Conservation (phyloP, 2,113 vertebrate genomes). For the Pleuronectes platessa region DNA sequence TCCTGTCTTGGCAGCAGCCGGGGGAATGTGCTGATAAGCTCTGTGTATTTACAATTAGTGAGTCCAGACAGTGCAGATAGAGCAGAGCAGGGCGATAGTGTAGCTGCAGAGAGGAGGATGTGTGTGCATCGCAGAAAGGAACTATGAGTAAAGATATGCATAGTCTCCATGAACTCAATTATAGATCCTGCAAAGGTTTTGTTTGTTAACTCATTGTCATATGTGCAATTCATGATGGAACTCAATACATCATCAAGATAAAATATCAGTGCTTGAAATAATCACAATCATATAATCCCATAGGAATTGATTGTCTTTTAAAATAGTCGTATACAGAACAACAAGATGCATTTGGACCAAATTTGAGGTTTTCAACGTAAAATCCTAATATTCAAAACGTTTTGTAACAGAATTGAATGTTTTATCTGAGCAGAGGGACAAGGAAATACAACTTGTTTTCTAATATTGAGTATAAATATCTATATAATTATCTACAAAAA, state of each 20-base stretch:
- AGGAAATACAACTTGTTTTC: too few species aligned
- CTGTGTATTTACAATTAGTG: constrained; percentile 19
- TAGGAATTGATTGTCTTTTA: too few species aligned
- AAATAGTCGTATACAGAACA: too few species aligned
- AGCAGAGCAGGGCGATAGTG: not conserved
- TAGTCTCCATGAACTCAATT: not conserved
- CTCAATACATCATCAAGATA: not conserved
- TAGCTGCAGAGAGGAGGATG: constrained; percentile 7
- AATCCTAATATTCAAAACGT: too few species aligned
- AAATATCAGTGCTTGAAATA: too few species aligned
- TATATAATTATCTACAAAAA: too few species aligned
- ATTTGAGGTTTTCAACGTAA: too few species aligned
- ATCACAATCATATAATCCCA: not conserved
- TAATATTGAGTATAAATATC: too few species aligned
- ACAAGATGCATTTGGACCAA: too few species aligned
- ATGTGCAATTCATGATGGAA: not conserved
- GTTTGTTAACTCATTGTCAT: not conserved
- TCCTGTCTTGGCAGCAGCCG: constrained; percentile 27
- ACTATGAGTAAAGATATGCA: not conserved
- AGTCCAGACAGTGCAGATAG: constrained; percentile 20
- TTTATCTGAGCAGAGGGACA: too few species aligned
- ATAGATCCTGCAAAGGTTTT: not conserved
- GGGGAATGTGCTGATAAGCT: constrained; percentile 56
- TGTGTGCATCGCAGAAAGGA: not conserved
- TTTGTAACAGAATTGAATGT: too few species aligned